Percentiles rank a stretch among this genome's conserved stretches.
Evolutionary conservation across 2,113 vertebrate species (phyloP).

Genomic region (Oncorhynchus masou): DNA sequence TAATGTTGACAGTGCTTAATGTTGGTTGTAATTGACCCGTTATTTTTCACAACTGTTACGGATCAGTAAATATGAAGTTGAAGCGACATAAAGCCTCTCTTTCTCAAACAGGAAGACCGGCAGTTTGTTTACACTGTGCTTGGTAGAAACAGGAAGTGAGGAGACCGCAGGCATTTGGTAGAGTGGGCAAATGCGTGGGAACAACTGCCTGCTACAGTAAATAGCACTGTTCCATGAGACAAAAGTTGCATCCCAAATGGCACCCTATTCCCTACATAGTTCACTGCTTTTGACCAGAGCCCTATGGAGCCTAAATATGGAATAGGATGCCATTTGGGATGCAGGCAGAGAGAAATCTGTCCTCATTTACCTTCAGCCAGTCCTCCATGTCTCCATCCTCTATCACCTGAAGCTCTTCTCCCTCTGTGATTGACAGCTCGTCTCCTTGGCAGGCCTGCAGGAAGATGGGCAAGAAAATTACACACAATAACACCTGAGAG

Average conservation of each 20-base stretch:
- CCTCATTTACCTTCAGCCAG: slow-evolving; percentile 84
- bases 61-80: neutral
- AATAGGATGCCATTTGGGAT: too few species aligned
- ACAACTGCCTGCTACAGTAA: neutral
- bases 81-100: neutral
- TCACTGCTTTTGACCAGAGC: neutral
- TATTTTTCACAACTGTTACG: neutral
- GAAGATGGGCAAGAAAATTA: slow-evolving; percentile 5
- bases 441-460: slow-evolving; percentile 79
- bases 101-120: neutral
- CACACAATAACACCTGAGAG: neutral
- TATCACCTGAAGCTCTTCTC: slow-evolving; percentile 84
- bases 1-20: too few species aligned
- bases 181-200: neutral
- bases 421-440: slow-evolving; percentile 83
- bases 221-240: neutral
- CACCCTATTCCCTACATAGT: neutral
- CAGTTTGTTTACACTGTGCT: neutral
- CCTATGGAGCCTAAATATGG: too few species aligned
- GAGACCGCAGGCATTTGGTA: neutral
- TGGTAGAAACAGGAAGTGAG: slow-evolving; percentile 10
- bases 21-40: too few species aligned
- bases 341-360: neutral
- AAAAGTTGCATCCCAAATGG: neutral
- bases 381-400: slow-evolving; percentile 88